Evolutionary conservation across 2,888 invertebrate species (phyloP).

Genomic region (Tenthredo distinguenda): DNA sequence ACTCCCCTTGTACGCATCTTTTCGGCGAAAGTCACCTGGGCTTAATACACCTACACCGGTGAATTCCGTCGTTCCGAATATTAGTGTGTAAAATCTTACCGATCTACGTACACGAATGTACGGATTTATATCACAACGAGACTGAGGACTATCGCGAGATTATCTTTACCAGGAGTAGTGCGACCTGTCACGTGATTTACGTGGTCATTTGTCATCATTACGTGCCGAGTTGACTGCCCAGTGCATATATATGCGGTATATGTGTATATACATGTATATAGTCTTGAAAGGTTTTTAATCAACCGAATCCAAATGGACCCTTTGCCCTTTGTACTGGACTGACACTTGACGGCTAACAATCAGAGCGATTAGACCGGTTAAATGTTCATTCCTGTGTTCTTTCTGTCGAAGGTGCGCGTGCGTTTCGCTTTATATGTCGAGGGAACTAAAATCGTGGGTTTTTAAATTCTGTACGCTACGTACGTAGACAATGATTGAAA

Average conservation of each 20-base stretch:
- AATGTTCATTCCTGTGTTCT: background rate
- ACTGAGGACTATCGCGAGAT: slow-evolving; percentile 44
- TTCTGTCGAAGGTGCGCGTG: background rate
- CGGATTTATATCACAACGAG: background rate
- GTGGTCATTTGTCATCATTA: slow-evolving; percentile 73
- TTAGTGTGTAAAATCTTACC: background rate
- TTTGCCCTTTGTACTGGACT: background rate
- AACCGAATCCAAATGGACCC: slow-evolving; percentile 58
- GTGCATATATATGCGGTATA: background rate
- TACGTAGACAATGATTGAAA: background rate
- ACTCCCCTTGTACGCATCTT: background rate
- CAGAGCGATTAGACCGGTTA: background rate
- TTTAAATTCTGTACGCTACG: background rate
- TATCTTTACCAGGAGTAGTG: slow-evolving; percentile 61
- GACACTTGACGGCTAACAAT: slow-evolving; percentile 21
- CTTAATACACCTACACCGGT: background rate
- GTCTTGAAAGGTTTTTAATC: slow-evolving; percentile 65
- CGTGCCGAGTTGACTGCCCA: slow-evolving; percentile 60
- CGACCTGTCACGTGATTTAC: slow-evolving; percentile 69
- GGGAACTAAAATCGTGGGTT: background rate
- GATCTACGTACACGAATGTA: background rate
- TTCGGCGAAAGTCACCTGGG: slow-evolving; percentile 32
- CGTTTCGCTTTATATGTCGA: background rate
- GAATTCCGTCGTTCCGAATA: background rate
- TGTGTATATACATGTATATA: slow-evolving; percentile 56